Evolutionary conservation across 2,113 vertebrate genomes (phyloP), one percentile per base, ranked within the genome.

Genomic region (Oreochromis spilurus): DNA sequence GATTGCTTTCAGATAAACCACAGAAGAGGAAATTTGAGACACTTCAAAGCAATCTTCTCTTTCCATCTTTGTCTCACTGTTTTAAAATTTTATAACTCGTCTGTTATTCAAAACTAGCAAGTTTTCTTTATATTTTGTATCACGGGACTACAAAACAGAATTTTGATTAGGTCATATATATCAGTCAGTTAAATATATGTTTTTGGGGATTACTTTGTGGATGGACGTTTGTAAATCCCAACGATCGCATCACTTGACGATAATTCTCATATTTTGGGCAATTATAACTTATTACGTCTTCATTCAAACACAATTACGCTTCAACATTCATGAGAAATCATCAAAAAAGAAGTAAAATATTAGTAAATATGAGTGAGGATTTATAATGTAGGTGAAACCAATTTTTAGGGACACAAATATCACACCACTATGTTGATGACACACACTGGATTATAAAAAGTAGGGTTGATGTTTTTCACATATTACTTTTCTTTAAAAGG

Each of bases 1-100:
- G 96, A 98, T 97, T 97, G 97, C 96, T 97, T 98, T 98, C 97
- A 97, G 95, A 97, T 97, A 96, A 52, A 77, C 45, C 45, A 52
- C 45, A n/a, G 72, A 77, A 77, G 72, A 77, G 96, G 96, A 97
- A 97, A 97, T 95, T 90, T 82, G 92, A 97, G 95, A 93, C 95
- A 97, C 96, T 96, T 97, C 97, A 97, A 97, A 97, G 65, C 17
- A 95, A 96, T 96, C 31, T 97, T 97, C 96, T 97, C 97, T 97
- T 97, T 57, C 95, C 94, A 91, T 79, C 93, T 29, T 81, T 84
- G 82, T 52, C 5, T 4, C 6, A 48, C 24, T 13, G 26, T 84
- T 81, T 24, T 1, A 45, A 79, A 80, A 13, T 60, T 3, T 2
- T 65, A 48, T 19, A 52, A 55, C 53, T 24, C 1, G 11, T 55